These are phyloP conservation scores for Dioctria rufipes DNA, from an alignment of 2,888 invertebrate species.

Conservation along the genomic window DNA sequence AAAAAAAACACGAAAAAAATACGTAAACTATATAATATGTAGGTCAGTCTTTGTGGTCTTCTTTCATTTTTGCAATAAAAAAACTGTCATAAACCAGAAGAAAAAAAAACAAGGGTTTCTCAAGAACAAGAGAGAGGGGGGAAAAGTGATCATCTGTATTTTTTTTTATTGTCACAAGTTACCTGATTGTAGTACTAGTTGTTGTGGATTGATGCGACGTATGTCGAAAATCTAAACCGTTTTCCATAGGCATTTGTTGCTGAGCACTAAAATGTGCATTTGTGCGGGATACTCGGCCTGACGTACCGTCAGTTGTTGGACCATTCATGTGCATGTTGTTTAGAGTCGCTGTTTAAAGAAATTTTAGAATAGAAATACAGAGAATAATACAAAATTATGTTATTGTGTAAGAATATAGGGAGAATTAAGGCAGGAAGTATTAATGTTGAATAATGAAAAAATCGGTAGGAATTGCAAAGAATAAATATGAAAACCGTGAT, in stretches of 20 bases:
- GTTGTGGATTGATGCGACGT: constrained; percentile 60
- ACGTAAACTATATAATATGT: not conserved
- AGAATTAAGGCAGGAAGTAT: no score
- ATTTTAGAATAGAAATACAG: not conserved
- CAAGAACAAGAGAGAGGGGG: not conserved
- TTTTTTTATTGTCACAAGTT: constrained; percentile 46
- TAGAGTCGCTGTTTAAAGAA: constrained; percentile 51
- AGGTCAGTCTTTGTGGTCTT: not conserved
- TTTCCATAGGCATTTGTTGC: constrained; percentile 63
- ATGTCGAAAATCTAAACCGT: constrained; percentile 67
- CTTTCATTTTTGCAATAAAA: constrained; percentile 7
- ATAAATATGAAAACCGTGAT: no score
- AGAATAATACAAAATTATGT: no score
- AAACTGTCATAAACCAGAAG: constrained; percentile 4
- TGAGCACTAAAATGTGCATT: constrained; percentile 57
- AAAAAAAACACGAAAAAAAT: constrained; percentile 38
- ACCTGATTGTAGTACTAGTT: constrained; percentile 59
- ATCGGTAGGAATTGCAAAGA: no score
- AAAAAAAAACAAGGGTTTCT: not conserved
- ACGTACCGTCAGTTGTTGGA: constrained; percentile 60
- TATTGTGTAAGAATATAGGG: no score
- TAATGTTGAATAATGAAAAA: no score
- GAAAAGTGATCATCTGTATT: not conserved
- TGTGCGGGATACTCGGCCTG: constrained; percentile 55
- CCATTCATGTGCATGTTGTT: constrained; percentile 64